phyloP scores from a whole-genome alignment of 2,113 vertebrate species.

The Struthio camelus region DNA sequence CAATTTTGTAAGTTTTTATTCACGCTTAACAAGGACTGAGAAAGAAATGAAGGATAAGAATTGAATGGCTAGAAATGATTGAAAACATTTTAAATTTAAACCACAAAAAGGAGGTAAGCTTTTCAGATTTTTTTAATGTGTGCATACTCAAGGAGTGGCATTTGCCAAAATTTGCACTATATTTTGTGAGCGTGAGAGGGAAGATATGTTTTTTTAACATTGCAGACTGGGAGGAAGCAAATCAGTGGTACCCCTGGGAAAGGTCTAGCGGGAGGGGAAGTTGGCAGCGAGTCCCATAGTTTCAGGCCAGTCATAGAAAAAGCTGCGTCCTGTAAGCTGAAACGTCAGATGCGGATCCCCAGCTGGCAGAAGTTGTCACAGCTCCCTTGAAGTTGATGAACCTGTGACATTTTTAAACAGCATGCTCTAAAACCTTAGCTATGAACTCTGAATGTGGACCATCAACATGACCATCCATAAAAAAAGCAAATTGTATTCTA shows the following conservation, averaged over 20 bases:
- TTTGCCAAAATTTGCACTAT: background rate
- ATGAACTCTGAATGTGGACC: background rate
- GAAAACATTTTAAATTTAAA: background rate
- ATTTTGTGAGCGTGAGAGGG: background rate
- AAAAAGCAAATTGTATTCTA: background rate
- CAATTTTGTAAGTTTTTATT: background rate
- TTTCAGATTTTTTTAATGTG: background rate
- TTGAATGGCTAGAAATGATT: background rate
- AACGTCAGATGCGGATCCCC: conserved; percentile 36
- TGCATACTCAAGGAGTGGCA: background rate
- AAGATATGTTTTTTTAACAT: background rate
- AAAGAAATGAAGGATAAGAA: background rate
- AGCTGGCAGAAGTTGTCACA: conserved; percentile 39
- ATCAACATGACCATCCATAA: background rate
- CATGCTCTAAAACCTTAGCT: background rate
- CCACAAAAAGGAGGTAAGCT: background rate
- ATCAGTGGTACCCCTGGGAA: background rate
- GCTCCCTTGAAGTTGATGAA: background rate
- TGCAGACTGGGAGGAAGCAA: background rate
- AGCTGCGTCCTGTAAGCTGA: conserved; percentile 40
- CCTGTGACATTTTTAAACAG: background rate
- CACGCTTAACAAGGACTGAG: background rate
- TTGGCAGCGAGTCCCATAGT: background rate
- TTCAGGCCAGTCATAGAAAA: background rate
- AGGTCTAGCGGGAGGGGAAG: conserved; percentile 44